These are phyloP conservation scores for Microcebus tavaratra DNA, from an alignment of 2,113 vertebrate genomes.

Conservation along the genomic window DNA sequence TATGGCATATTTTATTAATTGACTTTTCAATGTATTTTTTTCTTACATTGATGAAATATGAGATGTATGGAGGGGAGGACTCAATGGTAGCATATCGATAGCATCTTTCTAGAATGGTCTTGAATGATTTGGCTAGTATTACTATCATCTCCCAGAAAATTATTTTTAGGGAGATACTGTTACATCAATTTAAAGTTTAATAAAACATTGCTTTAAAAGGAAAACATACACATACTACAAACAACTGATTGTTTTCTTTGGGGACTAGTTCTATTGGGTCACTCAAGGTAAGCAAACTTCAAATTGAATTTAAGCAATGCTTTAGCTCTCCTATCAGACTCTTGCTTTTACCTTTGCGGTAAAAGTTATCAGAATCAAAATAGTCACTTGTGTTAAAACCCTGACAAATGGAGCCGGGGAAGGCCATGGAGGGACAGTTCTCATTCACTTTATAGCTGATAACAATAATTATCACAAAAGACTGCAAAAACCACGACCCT, in stretches of 20 bases:
- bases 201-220: neutral
- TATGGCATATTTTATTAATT: neutral
- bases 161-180: neutral
- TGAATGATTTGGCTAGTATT: neutral
- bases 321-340: neutral
- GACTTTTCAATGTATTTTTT: neutral
- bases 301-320: neutral
- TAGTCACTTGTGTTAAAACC: neutral
- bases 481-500: neutral
- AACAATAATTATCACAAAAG: neutral
- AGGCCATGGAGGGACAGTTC: neutral
- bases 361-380: neutral
- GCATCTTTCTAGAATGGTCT: neutral
- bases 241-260: neutral
- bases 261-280: neutral
- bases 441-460: neutral
- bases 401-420: neutral
- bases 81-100: neutral
- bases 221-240: neutral
- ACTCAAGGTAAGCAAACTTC: neutral
- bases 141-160: neutral
- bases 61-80: neutral
- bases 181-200: neutral
- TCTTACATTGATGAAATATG: neutral
- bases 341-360: neutral